These are phyloP conservation scores for Martes martes DNA, from an alignment of 2,113 vertebrate species.

Conservation along the genomic window DNA sequence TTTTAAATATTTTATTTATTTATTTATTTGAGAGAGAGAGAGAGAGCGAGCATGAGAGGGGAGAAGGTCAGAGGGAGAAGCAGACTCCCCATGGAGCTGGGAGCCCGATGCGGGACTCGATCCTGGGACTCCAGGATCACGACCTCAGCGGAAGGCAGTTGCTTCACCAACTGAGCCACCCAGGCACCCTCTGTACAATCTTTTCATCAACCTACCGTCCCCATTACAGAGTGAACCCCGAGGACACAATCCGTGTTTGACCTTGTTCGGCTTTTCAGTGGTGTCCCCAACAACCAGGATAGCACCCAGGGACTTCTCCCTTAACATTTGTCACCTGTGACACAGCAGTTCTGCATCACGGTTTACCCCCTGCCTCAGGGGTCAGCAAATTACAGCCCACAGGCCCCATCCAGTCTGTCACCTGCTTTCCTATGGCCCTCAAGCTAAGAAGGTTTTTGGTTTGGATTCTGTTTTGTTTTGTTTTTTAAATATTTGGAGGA, in stretches of 20 bases:
- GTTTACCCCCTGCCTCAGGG: background rate
- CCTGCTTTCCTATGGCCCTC: background rate
- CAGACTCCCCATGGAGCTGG: no score
- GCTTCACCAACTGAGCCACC: no score
- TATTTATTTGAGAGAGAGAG: no score
- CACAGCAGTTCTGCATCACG: no score
- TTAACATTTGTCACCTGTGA: background rate
- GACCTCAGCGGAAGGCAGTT: no score
- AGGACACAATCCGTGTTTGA: background rate
- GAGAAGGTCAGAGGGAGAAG: no score
- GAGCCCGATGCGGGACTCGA: no score
- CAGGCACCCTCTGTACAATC: background rate
- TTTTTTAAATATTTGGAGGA: background rate
- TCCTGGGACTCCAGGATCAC: no score
- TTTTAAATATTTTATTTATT: no score
- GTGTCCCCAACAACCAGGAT: background rate
- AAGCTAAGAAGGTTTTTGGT: background rate
- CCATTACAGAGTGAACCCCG: background rate
- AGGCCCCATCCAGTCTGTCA: background rate
- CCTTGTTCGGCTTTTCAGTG: background rate
- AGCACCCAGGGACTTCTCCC: background rate
- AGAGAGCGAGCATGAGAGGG: no score
- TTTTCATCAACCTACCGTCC: background rate
- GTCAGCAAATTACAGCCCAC: background rate
- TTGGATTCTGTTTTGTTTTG: background rate